These are phyloP conservation scores for Crossocerus cetratus DNA, from an alignment of 2,888 invertebrate genomes.

Conservation along the genomic window DNA sequence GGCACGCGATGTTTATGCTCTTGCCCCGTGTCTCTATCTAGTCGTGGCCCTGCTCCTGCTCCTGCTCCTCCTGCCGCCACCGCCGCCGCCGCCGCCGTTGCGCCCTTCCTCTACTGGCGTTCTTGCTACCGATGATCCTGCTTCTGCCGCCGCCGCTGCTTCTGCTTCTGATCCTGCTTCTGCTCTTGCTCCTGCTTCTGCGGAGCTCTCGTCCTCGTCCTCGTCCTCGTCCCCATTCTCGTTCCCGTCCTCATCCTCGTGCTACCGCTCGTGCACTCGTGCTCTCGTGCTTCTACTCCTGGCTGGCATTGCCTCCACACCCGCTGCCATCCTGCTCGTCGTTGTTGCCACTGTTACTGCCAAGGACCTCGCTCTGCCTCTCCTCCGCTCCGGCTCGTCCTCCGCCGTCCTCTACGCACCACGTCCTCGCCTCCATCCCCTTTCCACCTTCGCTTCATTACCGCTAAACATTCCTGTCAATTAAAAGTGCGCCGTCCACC, in stretches of 20 bases:
- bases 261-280: background rate
- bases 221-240: background rate
- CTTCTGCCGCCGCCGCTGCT: slow-evolving; percentile 24
- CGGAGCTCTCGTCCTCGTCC: background rate
- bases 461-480: slow-evolving; percentile 75
- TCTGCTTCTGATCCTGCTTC: slow-evolving; percentile 19
- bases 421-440: background rate
- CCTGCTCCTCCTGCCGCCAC: slow-evolving; percentile 50
- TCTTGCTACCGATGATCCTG: slow-evolving; percentile 15
- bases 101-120: no score
- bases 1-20: slow-evolving; percentile 70
- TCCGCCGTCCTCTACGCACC: background rate
- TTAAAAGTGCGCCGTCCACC: slow-evolving; percentile 71
- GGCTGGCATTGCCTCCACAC: slow-evolving; percentile 10
- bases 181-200: slow-evolving; percentile 2
- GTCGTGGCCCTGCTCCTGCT: slow-evolving; percentile 57
- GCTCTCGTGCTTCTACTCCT: background rate
- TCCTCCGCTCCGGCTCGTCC: background rate
- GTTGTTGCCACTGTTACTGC: background rate
- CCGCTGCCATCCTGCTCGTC: background rate
- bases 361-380: background rate
- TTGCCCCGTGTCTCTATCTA: slow-evolving; percentile 73
- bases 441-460: slow-evolving; percentile 63
- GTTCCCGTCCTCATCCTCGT: slow-evolving; percentile 8
- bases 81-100: slow-evolving; percentile 24